Base-by-base conservation (phyloP, 2,797 vertebrate genomes). In the Numenius phaeopus region DNA sequence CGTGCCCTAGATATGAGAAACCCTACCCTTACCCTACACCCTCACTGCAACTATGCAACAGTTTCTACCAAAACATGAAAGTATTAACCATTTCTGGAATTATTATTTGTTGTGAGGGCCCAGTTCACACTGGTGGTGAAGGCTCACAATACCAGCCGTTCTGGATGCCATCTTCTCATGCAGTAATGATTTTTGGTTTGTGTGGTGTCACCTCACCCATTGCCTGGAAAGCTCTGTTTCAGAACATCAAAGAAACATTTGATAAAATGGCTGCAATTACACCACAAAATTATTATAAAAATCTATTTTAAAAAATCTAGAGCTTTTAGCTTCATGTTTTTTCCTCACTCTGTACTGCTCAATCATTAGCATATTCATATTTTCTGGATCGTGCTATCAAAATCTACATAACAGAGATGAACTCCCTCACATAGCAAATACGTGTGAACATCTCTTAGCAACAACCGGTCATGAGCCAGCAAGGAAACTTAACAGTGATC, bases 311-410 rank as follows among this genome's bases (percentile, higher is more conserved):
- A 20, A 11, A 32, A 59, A 49, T 9, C 42, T 26, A 57, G 67
- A 83, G 62, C 54, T 92, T 93, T 61, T 64, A 75, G 58, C 32
- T 81, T 85, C 59, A 75, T 90, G 73, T 39, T 87, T 73, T 80
- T 24, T 37, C 61, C 70, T 59, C 46, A 42, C 71, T 91, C 70
- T 76, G 86, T 80, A 85, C 69, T 91, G 86, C 67, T 95, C 88
- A 96, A 85, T 89, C 80, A 97, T 92, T 91, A 88, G 94, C 94
- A 95, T 96, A 96, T 94, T 97, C 96, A 94, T 96, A 83, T 88
- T 90, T 97, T 94, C 89, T 95, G 80, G 89, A 97, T 96, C 82
- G 24, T 96, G 91, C 92, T 94, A 94, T 96, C 94, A 95, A 95
- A 97, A 97, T 97, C 94, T 96, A 77, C 96, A 94, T 87, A 95